phyloP scores from a whole-genome alignment of 2,113 vertebrate species.

The Neomonachus schauinslandi region DNA sequence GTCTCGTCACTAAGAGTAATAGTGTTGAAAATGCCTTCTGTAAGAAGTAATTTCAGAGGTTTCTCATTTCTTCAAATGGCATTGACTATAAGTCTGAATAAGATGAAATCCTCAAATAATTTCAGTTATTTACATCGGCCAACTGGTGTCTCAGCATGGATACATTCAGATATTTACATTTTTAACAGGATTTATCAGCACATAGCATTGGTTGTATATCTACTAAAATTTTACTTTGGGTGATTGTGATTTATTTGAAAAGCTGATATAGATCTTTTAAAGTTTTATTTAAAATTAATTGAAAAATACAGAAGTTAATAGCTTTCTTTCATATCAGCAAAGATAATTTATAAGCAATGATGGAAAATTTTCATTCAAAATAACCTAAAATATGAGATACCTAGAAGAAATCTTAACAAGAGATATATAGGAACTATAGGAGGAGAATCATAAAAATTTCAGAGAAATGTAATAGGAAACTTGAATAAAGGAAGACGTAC shows the following conservation, averaged over 20 bases:
- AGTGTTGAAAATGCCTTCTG: not conserved
- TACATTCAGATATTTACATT: not conserved
- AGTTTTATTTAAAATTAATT: slow-evolving; percentile 36
- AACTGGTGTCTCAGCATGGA: not conserved
- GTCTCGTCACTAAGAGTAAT: not conserved
- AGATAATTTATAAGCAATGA: not conserved
- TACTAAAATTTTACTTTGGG: not conserved
- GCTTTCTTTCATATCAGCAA: not conserved
- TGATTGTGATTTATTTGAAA: slow-evolving; percentile 8
- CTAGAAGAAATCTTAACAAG: not conserved
- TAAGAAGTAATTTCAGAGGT: not conserved
- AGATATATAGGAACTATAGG: not conserved
- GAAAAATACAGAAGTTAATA: slow-evolving; percentile 12
- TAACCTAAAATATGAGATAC: not conserved
- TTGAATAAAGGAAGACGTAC: not conserved
- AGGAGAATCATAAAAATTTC: not conserved
- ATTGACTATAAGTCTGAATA: not conserved
- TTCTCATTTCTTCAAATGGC: not conserved
- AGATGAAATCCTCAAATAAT: not conserved
- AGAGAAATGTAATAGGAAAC: not conserved
- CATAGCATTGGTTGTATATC: not conserved
- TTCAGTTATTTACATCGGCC: not conserved
- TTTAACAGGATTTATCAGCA: not conserved
- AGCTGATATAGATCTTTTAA: not conserved
- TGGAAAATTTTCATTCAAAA: slow-evolving; percentile 8